These are phyloP conservation scores for Maccullochella peelii DNA, from an alignment of 2,113 vertebrate species.

Conservation along the genomic window DNA sequence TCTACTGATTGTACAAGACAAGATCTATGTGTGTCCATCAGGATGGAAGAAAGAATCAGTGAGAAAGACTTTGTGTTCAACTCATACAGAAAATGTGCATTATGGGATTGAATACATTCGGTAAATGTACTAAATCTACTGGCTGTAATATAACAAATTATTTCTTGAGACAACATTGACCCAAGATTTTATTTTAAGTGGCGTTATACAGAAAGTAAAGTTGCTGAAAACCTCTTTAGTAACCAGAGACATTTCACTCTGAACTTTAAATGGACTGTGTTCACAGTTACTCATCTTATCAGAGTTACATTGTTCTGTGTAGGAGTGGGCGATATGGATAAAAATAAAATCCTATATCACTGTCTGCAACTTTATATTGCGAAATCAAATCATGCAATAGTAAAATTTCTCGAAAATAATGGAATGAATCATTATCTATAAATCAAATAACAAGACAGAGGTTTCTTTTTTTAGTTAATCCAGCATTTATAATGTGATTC, in stretches of 20 bases:
- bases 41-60: neutral
- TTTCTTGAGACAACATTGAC: constrained; percentile 27
- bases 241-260: constrained; percentile 5
- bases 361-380: neutral
- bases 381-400: neutral
- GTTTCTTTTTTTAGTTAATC: constrained; percentile 3
- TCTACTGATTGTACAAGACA: neutral
- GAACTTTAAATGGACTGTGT: constrained; percentile 16
- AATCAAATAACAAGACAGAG: neutral
- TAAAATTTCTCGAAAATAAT: neutral
- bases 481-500: neutral
- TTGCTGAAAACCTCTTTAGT: constrained; percentile 26
- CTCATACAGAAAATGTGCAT: neutral
- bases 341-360: neutral
- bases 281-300: neutral
- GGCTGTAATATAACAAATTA: constrained; percentile 18
- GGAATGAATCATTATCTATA: neutral
- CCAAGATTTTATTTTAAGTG: constrained; percentile 17
- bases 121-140: constrained; percentile 11
- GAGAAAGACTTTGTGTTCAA: constrained; percentile 9
- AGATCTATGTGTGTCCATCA: neutral
- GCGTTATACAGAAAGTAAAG: constrained; percentile 29
- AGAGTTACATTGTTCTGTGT: neutral
- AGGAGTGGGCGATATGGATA: neutral
- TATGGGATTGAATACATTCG: neutral